A percentile compares a stretch with the other conserved stretches of the same genome.
Evolutionary conservation across 2,113 vertebrate genomes (phyloP).

Genomic region (Scortum barcoo): DNA sequence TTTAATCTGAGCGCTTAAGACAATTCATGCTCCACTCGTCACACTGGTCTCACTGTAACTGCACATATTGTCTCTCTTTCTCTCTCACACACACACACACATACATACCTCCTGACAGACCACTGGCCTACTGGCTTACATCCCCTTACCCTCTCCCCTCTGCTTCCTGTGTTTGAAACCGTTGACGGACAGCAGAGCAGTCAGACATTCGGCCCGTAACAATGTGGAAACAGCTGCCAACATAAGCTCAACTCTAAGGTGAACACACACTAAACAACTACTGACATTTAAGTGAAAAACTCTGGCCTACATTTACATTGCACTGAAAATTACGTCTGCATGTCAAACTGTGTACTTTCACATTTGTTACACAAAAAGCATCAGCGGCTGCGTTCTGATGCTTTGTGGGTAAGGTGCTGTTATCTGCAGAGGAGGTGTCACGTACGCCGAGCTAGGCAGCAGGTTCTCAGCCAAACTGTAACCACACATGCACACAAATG

Average conservation of each 20-base stretch:
- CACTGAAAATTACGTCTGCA: not conserved
- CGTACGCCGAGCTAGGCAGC: not conserved
- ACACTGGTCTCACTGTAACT: not conserved
- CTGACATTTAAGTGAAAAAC: not conserved
- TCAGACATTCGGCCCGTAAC: constrained; percentile 24
- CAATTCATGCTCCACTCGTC: constrained; percentile 22
- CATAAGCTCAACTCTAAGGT: not conserved
- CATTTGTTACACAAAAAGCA: constrained; percentile 1
- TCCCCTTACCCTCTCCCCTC: not conserved
- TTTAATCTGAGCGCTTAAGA: constrained; percentile 19
- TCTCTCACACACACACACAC: constrained; percentile 17
- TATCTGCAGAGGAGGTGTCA: constrained; percentile 3
- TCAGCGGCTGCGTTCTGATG: not conserved
- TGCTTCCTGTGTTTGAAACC: constrained; percentile 39
- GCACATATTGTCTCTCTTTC: too few relatives aligned
- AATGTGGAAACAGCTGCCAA: constrained; percentile 9
- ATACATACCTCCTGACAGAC: constrained; percentile 6
- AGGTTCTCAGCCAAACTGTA: not conserved
- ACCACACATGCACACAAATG: not conserved
- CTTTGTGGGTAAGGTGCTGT: not conserved
- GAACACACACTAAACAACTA: not conserved
- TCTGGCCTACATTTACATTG: not conserved
- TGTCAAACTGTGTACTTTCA: not conserved
- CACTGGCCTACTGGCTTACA: not conserved
- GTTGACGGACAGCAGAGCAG: constrained; percentile 37